phyloP scores from a whole-genome alignment of 2,888 invertebrate genomes.

The Caenorhabditis becei region DNA sequence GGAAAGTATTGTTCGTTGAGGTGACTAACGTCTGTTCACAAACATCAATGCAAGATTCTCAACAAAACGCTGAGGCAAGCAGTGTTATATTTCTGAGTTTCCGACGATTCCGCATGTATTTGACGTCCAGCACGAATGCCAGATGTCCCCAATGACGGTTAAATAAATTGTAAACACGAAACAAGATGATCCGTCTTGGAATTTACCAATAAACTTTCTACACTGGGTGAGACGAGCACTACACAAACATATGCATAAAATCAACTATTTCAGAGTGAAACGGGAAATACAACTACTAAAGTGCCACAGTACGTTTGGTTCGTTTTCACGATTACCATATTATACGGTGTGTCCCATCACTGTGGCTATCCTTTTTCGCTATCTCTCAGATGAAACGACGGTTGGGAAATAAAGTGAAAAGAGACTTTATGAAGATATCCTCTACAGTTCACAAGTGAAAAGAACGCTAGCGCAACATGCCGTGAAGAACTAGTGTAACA shows the following conservation, averaged over 20 bases:
- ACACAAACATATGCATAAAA: not conserved
- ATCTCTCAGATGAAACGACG: not conserved
- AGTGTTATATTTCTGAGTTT: not conserved
- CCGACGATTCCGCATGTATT: not conserved
- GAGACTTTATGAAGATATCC: not conserved
- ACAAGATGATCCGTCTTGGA: conserved; percentile 4
- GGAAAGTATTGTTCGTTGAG: not conserved
- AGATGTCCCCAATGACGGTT: conserved; percentile 26
- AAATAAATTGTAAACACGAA: conserved; percentile 27
- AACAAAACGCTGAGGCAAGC: conserved; percentile 12
- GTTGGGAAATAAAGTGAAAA: not conserved
- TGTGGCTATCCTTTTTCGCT: not conserved
- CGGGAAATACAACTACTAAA: not conserved
- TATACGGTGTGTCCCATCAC: not conserved
- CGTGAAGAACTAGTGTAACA: not conserved
- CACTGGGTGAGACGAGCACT: not conserved
- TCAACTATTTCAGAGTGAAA: conserved; percentile 7
- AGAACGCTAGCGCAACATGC: not conserved
- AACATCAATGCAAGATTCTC: conserved; percentile 2
- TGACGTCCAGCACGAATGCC: conserved; percentile 1
- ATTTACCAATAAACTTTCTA: not conserved
- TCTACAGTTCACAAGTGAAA: not conserved
- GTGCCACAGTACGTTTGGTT: not conserved
- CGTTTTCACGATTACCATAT: conserved; percentile 7
- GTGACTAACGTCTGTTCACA: conserved; percentile 7